phyloP scores from a whole-genome alignment of 2,888 invertebrate genomes.

The Tholera decimalis region DNA sequence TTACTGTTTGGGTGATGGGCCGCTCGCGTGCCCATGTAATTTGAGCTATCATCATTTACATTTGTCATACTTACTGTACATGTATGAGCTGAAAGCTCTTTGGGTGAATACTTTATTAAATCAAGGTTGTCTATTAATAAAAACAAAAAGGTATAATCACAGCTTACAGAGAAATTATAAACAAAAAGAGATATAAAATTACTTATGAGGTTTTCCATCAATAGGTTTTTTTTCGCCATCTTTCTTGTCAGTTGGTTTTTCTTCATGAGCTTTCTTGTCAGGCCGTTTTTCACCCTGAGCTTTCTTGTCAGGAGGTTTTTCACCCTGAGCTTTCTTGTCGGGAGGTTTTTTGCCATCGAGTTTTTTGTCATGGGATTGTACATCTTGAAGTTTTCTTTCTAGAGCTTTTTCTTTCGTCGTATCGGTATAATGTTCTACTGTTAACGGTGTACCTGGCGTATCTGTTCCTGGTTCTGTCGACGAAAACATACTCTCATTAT shows the following conservation, averaged over 20 bases:
- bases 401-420: neutral
- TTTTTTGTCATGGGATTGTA: neutral
- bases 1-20: constrained; percentile 79
- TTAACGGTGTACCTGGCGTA: neutral
- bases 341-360: neutral
- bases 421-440: neutral
- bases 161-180: constrained; percentile 34
- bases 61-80: constrained; percentile 66
- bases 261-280: neutral
- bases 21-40: constrained; percentile 80
- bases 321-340: neutral
- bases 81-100: constrained; percentile 60
- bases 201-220: neutral
- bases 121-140: constrained; percentile 23
- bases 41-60: constrained; percentile 74
- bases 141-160: constrained; percentile 30
- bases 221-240: neutral
- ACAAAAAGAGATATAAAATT: constrained; percentile 14
- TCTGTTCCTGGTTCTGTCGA: constrained; percentile 17
- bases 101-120: constrained; percentile 44
- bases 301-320: neutral
- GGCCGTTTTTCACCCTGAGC: too few species aligned
- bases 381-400: neutral
- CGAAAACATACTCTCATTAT: constrained; percentile 29
- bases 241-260: neutral